phyloP scores from a whole-genome alignment of 2,888 invertebrate genomes.

The Anodontia alba region DNA sequence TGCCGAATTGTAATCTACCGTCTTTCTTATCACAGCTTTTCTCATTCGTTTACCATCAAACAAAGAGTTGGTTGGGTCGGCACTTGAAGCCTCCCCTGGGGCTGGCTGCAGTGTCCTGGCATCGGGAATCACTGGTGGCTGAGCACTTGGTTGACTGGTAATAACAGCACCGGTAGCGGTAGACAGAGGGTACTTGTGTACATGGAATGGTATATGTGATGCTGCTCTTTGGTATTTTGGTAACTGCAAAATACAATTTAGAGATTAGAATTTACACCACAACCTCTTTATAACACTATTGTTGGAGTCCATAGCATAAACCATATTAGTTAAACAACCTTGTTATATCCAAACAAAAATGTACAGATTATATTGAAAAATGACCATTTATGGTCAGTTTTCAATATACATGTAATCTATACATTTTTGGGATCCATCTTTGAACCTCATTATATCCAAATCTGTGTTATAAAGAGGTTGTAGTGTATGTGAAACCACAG shows the following conservation, averaged over 20 bases:
- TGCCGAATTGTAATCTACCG: conserved; percentile 98
- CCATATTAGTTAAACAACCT: too few relatives aligned
- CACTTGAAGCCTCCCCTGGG: conserved; percentile 19
- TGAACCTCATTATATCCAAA: too few relatives aligned
- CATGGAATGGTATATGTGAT: conserved; percentile 8
- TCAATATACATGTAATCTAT: too few relatives aligned
- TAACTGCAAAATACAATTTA: conserved; percentile 13
- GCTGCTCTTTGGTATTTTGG: conserved; percentile 9
- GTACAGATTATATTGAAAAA: too few relatives aligned
- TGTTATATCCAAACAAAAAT: background rate
- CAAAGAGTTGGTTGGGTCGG: conserved; percentile 33
- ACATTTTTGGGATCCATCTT: too few relatives aligned
- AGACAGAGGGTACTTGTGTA: background rate
- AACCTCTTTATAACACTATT: too few relatives aligned
- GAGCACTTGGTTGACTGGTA: background rate
- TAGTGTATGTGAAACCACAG: too few relatives aligned
- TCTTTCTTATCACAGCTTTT: conserved; percentile 98
- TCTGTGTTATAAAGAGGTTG: too few relatives aligned
- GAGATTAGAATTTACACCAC: too few relatives aligned
- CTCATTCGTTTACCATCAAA: conserved; percentile 96
- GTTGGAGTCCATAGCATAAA: too few relatives aligned
- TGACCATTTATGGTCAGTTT: too few relatives aligned
- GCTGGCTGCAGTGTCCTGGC: background rate
- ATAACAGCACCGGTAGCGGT: background rate
- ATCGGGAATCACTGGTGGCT: background rate